Evolutionary conservation across 2,888 invertebrate species (phyloP).

Genomic region (Teleiodes luculella): DNA sequence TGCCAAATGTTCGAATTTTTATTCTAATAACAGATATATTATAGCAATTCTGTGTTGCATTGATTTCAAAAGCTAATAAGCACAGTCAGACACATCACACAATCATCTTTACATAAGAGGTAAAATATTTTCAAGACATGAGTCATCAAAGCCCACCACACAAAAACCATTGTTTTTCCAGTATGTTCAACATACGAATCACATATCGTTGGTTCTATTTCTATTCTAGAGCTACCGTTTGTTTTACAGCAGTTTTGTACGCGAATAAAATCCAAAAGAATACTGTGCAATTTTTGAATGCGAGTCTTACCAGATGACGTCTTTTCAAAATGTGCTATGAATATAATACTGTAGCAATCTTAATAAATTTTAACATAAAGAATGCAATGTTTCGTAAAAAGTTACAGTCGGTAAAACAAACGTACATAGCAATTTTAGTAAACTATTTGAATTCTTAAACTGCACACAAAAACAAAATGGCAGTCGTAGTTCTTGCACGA

Average conservation of each 20-base stretch:
- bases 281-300: constrained; percentile 33
- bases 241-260: constrained; percentile 57
- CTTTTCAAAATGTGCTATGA: no score
- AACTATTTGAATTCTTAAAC: background rate
- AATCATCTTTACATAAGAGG: background rate
- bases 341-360: no score
- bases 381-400: background rate
- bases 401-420: background rate
- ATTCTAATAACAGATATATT: no score
- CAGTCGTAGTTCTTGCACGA: background rate
- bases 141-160: constrained; percentile 47
- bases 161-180: constrained; percentile 60
- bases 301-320: no score
- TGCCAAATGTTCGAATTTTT: no score
- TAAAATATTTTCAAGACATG: constrained; percentile 55
- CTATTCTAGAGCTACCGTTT: constrained; percentile 58
- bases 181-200: constrained; percentile 59
- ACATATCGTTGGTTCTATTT: constrained; percentile 62
- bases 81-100: no score
- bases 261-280: constrained; percentile 47
- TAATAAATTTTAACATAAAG: no score
- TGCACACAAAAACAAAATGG: constrained; percentile 2
- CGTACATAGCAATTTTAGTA: background rate
- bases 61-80: no score
- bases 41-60: no score